These are phyloP conservation scores for Colistium nudipinnis DNA, from an alignment of 2,113 vertebrate genomes.

Conservation along the genomic window DNA sequence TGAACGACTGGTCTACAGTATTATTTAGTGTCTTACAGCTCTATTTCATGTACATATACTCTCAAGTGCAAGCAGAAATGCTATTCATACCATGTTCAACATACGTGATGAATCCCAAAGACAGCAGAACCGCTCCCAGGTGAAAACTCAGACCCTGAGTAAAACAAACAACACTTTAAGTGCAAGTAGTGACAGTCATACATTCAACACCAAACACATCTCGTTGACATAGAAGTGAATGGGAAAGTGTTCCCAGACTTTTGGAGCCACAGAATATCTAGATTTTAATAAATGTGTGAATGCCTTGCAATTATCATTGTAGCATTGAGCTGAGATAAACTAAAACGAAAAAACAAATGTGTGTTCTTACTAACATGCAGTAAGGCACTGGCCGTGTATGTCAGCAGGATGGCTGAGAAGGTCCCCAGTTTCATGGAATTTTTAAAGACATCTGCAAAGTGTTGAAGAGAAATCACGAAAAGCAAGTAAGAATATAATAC, in stretches of 20 bases:
- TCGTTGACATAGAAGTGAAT: no score
- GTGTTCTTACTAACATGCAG: conserved; percentile 84
- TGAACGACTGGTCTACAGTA: no score
- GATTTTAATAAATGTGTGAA: no score
- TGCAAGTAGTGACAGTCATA: neutral
- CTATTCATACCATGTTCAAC: conserved; percentile 86
- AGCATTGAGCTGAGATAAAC: neutral
- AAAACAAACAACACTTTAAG: conserved; percentile 7
- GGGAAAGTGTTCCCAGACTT: no score
- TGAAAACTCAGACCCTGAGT: conserved; percentile 91
- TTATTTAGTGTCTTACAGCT: no score
- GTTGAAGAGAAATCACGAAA: conserved; percentile 3
- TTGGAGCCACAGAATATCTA: no score
- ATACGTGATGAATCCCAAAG: conserved; percentile 91
- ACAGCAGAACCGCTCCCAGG: conserved; percentile 88
- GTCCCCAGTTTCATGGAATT: conserved; percentile 86
- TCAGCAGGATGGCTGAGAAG: conserved; percentile 89
- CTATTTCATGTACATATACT: no score
- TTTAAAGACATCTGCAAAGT: conserved; percentile 88
- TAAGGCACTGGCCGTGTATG: conserved; percentile 89
- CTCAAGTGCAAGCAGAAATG: neutral
- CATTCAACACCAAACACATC: neutral
- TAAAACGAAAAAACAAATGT: neutral
- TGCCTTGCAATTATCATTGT: no score
- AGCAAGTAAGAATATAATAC: neutral